A percentile compares a stretch with the other conserved stretches of the same genome.
Evolutionary conservation across 1,140 invertebrate species (phyloP).

Genomic region (Trachelipus rathkii): DNA sequence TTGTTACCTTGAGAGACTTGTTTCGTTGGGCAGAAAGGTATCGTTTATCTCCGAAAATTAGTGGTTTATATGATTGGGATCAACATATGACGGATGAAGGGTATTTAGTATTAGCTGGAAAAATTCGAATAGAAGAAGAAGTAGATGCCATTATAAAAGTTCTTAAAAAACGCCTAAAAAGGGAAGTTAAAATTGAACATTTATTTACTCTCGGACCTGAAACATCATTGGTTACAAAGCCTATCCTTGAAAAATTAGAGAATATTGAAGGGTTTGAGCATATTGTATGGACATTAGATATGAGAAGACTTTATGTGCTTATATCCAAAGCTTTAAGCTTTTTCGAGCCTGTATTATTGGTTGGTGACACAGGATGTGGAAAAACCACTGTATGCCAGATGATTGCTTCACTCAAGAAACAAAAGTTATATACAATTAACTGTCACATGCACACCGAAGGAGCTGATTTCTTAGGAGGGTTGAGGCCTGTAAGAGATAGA

Average conservation of each 20-base stretch:
- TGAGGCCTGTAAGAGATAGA: slow-evolving; percentile 77
- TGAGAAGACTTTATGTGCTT: slow-evolving; percentile 86
- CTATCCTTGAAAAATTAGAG: slow-evolving; percentile 64
- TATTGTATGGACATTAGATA: slow-evolving; percentile 89
- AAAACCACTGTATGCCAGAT: slow-evolving; percentile 96
- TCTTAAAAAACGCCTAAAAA: slow-evolving; percentile 78
- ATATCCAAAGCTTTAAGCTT: slow-evolving; percentile 82
- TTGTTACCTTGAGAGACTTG: slow-evolving; percentile 90
- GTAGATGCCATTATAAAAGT: slow-evolving; percentile 59
- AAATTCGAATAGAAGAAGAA: slow-evolving; percentile 80
- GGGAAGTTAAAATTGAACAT: slow-evolving; percentile 65
- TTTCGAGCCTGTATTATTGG: slow-evolving; percentile 88
- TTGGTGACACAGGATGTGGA: slow-evolving; percentile 97
- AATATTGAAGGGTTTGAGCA: slow-evolving; percentile 63
- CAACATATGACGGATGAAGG: slow-evolving; percentile 97
- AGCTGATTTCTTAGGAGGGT: slow-evolving; percentile 91
- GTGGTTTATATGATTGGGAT: slow-evolving; percentile 87
- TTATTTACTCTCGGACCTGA: slow-evolving; percentile 70
- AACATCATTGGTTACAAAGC: slow-evolving; percentile 71
- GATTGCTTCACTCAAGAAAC: slow-evolving; percentile 63
- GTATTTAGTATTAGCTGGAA: slow-evolving; percentile 86
- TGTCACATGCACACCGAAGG: slow-evolving; percentile 99
- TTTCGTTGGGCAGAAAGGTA: slow-evolving; percentile 98
- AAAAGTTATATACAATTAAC: slow-evolving; percentile 75
- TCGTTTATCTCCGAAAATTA: slow-evolving; percentile 61